Conservation (phyloP, 2,888 invertebrate species). For the Drosophila anomalata region DNA sequence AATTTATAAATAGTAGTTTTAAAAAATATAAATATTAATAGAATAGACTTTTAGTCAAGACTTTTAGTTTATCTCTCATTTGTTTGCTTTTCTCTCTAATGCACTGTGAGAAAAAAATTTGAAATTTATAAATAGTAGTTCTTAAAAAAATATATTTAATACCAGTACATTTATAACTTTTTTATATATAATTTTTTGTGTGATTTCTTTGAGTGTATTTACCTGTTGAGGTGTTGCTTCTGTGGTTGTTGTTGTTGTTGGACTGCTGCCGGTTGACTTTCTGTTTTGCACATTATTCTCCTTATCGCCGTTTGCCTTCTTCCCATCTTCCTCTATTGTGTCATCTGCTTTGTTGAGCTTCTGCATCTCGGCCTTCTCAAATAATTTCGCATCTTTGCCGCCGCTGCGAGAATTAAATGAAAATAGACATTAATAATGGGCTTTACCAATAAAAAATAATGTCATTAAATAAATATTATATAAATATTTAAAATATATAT, state of each 20-base stretch:
- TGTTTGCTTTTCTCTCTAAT: no score
- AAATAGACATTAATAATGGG: not conserved
- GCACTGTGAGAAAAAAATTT: no score
- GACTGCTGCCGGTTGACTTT: constrained; percentile 40
- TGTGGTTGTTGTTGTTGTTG: constrained; percentile 29
- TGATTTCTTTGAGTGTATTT: constrained; percentile 16
- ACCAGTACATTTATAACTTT: no score
- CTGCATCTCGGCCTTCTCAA: constrained; percentile 65
- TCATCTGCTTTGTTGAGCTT: constrained; percentile 58
- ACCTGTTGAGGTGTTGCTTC: constrained; percentile 56
- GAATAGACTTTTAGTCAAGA: no score
- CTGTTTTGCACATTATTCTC: constrained; percentile 29
- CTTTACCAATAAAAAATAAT: not conserved
- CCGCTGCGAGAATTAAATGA: constrained; percentile 52
- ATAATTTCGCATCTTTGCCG: constrained; percentile 73
- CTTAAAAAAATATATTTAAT: no score
- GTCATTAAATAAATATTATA: not conserved
- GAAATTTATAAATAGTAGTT: no score
- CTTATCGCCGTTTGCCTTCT: constrained; percentile 27
- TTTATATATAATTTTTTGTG: no score
- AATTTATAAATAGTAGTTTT: no score
- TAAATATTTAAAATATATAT: not conserved
- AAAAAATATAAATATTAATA: no score
- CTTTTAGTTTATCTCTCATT: not conserved
- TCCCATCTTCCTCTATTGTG: constrained; percentile 21